Evolutionary conservation across 2,113 vertebrate genomes (phyloP).

Genomic region (Macroglossus sobrinus): DNA sequence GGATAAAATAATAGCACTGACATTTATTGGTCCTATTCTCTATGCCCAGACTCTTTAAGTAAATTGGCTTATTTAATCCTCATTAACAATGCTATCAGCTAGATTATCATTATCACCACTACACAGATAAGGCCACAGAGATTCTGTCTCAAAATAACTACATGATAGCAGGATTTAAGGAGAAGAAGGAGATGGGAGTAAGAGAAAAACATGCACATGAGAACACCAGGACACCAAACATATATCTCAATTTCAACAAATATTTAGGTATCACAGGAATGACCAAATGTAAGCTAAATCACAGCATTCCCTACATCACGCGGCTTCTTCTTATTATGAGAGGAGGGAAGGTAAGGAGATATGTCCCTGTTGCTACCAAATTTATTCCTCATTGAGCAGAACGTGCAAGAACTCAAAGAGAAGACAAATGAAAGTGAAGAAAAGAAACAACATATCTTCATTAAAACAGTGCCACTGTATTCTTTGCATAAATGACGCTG

Average conservation of each 20-base stretch:
- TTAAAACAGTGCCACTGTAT: not conserved
- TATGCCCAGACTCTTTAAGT: not conserved
- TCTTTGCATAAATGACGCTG: not conserved
- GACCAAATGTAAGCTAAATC: not conserved
- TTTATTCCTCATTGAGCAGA: not conserved
- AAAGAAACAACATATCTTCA: not conserved
- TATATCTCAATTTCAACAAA: not conserved
- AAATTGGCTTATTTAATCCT: not conserved
- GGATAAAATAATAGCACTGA: not conserved
- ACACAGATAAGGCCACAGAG: not conserved
- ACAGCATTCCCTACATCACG: not conserved
- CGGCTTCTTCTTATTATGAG: not conserved
- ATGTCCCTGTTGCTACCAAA: not conserved
- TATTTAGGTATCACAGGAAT: not conserved
- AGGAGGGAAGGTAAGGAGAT: not conserved
- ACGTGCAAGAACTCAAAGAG: not conserved
- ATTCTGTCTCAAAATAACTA: not conserved
- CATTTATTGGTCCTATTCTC: not conserved
- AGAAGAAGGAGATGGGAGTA: not conserved
- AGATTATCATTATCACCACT: not conserved
- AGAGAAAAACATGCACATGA: not conserved
- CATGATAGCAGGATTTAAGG: not conserved
- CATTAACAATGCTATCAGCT: not conserved
- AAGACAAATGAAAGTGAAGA: not conserved
- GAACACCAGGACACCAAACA: not conserved